phyloP scores from a whole-genome alignment of 2,888 invertebrate species.

The Cephus rjabovi region DNA sequence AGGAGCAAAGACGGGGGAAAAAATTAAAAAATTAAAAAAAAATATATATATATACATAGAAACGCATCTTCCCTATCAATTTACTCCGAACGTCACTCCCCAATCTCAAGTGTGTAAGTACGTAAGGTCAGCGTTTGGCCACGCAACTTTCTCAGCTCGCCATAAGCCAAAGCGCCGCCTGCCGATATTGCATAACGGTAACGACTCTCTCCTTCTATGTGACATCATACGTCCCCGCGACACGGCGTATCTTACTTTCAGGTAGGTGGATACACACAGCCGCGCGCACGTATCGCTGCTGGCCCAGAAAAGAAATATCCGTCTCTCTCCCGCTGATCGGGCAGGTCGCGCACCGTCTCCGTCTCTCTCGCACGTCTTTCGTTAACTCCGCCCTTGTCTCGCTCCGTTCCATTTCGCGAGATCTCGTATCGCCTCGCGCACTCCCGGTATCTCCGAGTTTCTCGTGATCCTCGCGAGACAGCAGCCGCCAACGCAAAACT shows the following conservation, averaged over 20 bases:
- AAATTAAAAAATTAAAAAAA: too few relatives aligned
- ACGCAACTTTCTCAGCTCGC: constrained; percentile 51
- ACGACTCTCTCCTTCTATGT: constrained; percentile 65
- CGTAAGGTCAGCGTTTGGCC: constrained; percentile 63
- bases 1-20: too few relatives aligned
- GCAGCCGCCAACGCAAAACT: too few relatives aligned
- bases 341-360: background rate
- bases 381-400: background rate
- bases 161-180: constrained; percentile 20
- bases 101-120: constrained; percentile 31
- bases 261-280: too few relatives aligned
- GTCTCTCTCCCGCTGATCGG: background rate
- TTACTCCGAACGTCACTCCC: too few relatives aligned
- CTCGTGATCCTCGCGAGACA: too few relatives aligned
- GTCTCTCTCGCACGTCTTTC: background rate
- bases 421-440: too few relatives aligned
- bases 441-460: too few relatives aligned
- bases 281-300: constrained; percentile 1
- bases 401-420: too few relatives aligned
- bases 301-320: constrained; percentile 17
- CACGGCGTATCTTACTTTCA: too few relatives aligned
- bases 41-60: too few relatives aligned
- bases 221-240: constrained; percentile 51
- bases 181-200: constrained; percentile 62
- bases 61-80: too few relatives aligned